Evolutionary conservation across 1,140 invertebrate species (phyloP), one percentile per base, ranked within the genome.

Genomic region (Nasonia giraulti): DNA sequence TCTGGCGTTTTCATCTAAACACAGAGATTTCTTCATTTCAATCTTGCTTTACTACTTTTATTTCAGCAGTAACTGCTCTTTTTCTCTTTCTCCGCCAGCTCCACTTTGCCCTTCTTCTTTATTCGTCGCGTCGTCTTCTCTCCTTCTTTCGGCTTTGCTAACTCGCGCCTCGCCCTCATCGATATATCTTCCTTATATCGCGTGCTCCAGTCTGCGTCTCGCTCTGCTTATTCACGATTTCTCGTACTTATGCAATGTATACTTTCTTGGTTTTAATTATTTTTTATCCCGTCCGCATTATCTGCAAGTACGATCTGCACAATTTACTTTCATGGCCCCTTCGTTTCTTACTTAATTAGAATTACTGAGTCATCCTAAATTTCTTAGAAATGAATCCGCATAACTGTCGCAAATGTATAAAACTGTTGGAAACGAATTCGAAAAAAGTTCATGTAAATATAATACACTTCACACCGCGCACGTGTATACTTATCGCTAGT

Each of bases 151-250:
- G 23, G 2, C 17, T 74, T 71, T 71, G 17, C 20, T 17, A n/a
- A n/a, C 55, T 20, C 33, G 12, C 73, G 73, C 73, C n/a, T 50
- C 44, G 11, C 44, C 73, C 33, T 50, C 44, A 7, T 66, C 47
- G 50, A 62, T 78, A 66, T 66, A 78, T 78, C 76, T 78, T 66
- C 76, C 17, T 78, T 78, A 78, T 78, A 27, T 33, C 33, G 27
- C 17, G 2, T 44, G 7, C 3, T 40, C 23, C 23, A 17, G 17
- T 62, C 55, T n/a, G 20, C 17, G 55, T 62, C 7, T 62, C 7
- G 20, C 55, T 62, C 17, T 17, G 12, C 55, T 62, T n/a, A 33
- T 75, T 75, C 37, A 0, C 20, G 17, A 75, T 75, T 75, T 75
- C 55, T 78, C 50, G n/a, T 40, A 47, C 5, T 44, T 76, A 47